These are phyloP conservation scores for Drosophila stalkeri DNA, from an alignment of 2,888 invertebrate genomes.

Conservation along the genomic window DNA sequence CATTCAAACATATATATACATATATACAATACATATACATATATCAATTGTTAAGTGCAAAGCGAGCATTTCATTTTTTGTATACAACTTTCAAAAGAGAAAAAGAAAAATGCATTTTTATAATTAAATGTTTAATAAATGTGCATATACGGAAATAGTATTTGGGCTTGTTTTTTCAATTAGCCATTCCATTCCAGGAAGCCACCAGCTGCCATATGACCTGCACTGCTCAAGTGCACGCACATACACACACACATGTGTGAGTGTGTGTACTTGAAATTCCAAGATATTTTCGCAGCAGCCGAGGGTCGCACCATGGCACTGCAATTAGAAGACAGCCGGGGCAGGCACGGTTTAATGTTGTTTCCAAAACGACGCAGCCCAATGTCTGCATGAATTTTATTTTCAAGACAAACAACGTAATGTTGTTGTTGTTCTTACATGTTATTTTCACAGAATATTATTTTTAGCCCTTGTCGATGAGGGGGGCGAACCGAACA, in stretches of 20 bases:
- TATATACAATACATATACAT: slow-evolving; percentile 6
- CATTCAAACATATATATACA: slow-evolving; percentile 25
- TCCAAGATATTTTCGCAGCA: slow-evolving; percentile 78
- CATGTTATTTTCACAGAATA: slow-evolving; percentile 36
- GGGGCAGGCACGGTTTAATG: slow-evolving; percentile 53
- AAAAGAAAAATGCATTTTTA: slow-evolving; percentile 65
- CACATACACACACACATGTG: neutral
- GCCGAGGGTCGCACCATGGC: slow-evolving; percentile 69
- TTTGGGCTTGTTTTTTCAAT: slow-evolving; percentile 35
- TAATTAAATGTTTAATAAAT: slow-evolving; percentile 59
- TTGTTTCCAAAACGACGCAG: slow-evolving; percentile 59
- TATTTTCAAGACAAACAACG: slow-evolving; percentile 41
- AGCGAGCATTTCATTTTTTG: slow-evolving; percentile 56
- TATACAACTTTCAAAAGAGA: slow-evolving; percentile 50
- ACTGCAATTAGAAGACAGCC: slow-evolving; percentile 73
- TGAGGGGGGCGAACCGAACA: slow-evolving; percentile 33
- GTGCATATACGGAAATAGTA: slow-evolving; percentile 41
- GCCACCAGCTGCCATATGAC: slow-evolving; percentile 65
- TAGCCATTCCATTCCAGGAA: slow-evolving; percentile 52
- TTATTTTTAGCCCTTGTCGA: slow-evolving; percentile 64
- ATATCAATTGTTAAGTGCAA: slow-evolving; percentile 52
- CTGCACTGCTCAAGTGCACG: slow-evolving; percentile 63
- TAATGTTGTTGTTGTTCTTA: slow-evolving; percentile 21
- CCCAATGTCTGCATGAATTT: slow-evolving; percentile 35
- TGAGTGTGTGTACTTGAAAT: slow-evolving; percentile 73